These are phyloP conservation scores for Rostratula benghalensis DNA, from an alignment of 2,113 vertebrate species.

Conservation along the genomic window DNA sequence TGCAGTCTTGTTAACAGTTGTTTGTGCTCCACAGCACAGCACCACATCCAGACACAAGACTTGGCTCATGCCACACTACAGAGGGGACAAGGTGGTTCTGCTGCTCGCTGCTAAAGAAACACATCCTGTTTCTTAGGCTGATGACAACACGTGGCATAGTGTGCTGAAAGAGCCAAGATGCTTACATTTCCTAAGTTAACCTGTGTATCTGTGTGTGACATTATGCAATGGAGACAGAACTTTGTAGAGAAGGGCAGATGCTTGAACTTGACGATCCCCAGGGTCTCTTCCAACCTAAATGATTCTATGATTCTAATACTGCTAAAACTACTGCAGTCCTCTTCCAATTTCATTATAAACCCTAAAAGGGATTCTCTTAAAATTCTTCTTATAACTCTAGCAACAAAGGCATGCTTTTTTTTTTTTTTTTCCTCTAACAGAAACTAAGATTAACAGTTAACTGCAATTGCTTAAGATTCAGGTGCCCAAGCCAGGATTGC, in stretches of 20 bases:
- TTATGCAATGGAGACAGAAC: background rate
- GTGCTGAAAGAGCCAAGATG: background rate
- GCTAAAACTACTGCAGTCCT: background rate
- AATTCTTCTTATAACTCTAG: background rate
- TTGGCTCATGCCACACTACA: background rate
- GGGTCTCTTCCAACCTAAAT: no score
- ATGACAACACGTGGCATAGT: accelerated
- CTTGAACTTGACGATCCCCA: no score
- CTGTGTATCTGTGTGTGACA: background rate
- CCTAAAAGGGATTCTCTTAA: background rate
- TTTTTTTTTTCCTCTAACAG: background rate
- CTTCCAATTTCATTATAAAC: background rate
- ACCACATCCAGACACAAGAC: no score
- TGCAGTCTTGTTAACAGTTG: background rate
- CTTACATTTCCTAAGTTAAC: background rate
- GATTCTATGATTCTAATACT: no score
- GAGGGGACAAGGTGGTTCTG: accelerated
- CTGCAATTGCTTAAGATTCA: background rate
- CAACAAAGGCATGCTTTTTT: background rate
- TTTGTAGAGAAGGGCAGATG: no score
- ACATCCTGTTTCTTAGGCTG: background rate
- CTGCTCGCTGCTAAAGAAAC: background rate
- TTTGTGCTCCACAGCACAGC: background rate
- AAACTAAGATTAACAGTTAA: background rate
- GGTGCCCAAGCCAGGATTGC: background rate